phyloP scores from a whole-genome alignment of 2,888 invertebrate species.

The Eupithecia inturbata region DNA sequence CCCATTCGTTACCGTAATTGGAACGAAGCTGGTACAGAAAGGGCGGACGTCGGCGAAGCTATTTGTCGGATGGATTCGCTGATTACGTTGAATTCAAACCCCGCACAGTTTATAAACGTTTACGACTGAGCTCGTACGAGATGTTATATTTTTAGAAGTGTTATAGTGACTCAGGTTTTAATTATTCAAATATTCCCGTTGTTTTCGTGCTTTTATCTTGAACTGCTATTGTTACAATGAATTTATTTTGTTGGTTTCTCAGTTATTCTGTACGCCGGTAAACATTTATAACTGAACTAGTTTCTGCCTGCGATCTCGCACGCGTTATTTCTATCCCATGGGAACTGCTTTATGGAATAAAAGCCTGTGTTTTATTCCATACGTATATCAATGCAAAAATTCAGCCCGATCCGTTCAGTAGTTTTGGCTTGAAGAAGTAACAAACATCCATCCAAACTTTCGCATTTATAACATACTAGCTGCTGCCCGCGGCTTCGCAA shows the following conservation, averaged over 20 bases:
- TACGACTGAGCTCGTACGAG: not conserved
- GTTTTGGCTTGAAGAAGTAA: too few relatives aligned
- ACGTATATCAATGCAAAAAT: too few relatives aligned
- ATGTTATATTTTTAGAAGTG: slow-evolving; percentile 8
- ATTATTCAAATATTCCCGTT: not conserved
- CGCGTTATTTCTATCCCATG: too few relatives aligned
- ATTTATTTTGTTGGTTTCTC: not conserved
- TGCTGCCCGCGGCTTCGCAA: too few relatives aligned
- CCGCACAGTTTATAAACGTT: slow-evolving; percentile 8
- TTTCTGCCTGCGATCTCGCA: not conserved
- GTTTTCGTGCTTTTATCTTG: not conserved
- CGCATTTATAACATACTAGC: too few relatives aligned
- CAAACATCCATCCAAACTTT: too few relatives aligned
- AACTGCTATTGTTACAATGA: not conserved
- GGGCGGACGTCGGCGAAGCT: slow-evolving; percentile 18
- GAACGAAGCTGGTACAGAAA: not conserved
- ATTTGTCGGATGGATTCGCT: slow-evolving; percentile 24
- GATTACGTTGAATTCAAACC: slow-evolving; percentile 14
- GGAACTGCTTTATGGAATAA: too few relatives aligned
- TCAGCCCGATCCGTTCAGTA: too few relatives aligned
- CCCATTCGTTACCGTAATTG: slow-evolving; percentile 5
- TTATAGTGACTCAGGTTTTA: slow-evolving; percentile 2
- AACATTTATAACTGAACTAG: not conserved
- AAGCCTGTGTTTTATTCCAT: too few relatives aligned
- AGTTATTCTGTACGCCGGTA: not conserved